These are phyloP conservation scores for Picus viridis DNA, from an alignment of 2,797 vertebrate species.

Conservation along the genomic window DNA sequence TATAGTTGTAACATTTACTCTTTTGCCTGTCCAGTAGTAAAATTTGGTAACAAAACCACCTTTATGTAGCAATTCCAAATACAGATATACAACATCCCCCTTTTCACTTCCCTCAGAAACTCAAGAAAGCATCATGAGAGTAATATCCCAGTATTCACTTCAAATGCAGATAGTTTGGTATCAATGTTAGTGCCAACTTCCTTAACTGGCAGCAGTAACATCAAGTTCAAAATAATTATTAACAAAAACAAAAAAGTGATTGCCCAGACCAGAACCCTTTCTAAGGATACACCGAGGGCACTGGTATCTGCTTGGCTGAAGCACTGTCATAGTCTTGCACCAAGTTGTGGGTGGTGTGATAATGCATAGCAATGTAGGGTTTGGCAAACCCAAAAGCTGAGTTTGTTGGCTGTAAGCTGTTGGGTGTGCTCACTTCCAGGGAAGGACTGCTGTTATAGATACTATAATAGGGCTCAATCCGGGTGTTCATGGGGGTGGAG, in stretches of 20 bases:
- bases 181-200: neutral
- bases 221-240: neutral
- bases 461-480: slow-evolving; percentile 96
- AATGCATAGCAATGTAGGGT: slow-evolving; percentile 90
- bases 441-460: slow-evolving; percentile 95
- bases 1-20: accelerated
- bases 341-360: slow-evolving; percentile 85
- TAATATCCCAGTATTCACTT: neutral
- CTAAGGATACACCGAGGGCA: slow-evolving; percentile 86
- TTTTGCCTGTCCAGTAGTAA: neutral
- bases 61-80: neutral
- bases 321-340: slow-evolving; percentile 86
- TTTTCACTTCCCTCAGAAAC: neutral
- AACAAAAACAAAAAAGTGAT: neutral
- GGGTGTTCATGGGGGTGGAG: slow-evolving; percentile 94
- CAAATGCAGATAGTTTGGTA: neutral
- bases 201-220: neutral
- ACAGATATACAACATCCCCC: neutral
- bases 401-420: slow-evolving; percentile 84
- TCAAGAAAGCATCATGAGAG: slow-evolving; percentile 13
- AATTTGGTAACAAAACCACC: neutral
- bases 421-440: slow-evolving; percentile 84
- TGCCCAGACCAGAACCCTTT: too few relatives aligned
- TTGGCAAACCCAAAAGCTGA: slow-evolving; percentile 88
- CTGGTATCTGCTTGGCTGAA: slow-evolving; percentile 87